Evolutionary conservation across 2,113 vertebrate species (phyloP), one percentile per base, ranked within the genome.

Genomic region (Notarius quadriscutis): DNA sequence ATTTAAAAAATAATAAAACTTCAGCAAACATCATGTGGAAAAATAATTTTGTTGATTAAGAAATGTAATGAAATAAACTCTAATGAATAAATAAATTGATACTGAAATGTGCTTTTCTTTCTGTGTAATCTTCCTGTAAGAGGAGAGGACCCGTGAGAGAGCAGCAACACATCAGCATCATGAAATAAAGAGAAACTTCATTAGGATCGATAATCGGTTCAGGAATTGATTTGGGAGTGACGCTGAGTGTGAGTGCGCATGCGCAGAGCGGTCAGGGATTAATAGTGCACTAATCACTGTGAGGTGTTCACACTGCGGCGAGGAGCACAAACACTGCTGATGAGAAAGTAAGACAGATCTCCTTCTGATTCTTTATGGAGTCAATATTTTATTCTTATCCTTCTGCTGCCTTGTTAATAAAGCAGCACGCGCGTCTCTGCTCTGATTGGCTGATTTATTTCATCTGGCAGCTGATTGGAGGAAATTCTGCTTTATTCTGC

Each of bases 191-290:
- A 55, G 53, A 30, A 34, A 34, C 30, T 7, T 41, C 2, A 71
- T 41, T 30, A 30, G 27, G 30, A 30, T 30, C 0, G 5, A 69
- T 14, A 57, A 15, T 57, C 18, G 1, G 1, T 60, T 12, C 4
- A 67, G 5, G 15, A 1, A 30, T 18, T 22, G 10, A 5, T 11
- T 20, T 48, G 30, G 7, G 17, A 17, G 27, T 7, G 67, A 20
- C 7, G 20, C 20, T 60, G 58, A n/a, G 62, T 2, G 60, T 0
- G 30, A 8, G 60, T 17, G 82, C 82, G 82, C 82, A 69, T 84
- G 82, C 27, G 82, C 82, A 34, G 82, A 10, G 57, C 78, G 20
- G 27, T 51, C n/a, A 25, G 48, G 63, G 81, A 84, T 84, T 84
- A 84, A 51, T 18, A 18, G 25, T 4, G 30, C 71, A 1, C 17